Evolutionary conservation across 2,113 vertebrate genomes (phyloP).

Genomic region (Manacus vitellinus): DNA sequence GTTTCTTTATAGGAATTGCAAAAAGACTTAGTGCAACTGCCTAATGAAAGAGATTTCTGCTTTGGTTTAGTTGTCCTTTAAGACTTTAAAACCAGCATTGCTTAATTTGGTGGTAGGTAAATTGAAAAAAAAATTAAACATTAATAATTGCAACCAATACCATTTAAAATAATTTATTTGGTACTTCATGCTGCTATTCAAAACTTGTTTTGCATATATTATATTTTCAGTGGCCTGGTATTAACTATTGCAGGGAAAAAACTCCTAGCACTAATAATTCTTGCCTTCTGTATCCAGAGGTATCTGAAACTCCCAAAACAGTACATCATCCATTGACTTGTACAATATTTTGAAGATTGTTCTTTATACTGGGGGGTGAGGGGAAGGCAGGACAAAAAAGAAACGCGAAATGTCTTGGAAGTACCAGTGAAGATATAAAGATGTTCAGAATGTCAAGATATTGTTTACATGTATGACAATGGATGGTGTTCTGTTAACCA

Average conservation of each 20-base stretch:
- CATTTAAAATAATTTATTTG: slow-evolving; percentile 67
- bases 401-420: neutral
- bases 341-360: slow-evolving; percentile 45
- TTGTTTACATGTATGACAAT: slow-evolving; percentile 42
- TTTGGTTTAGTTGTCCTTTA: slow-evolving; percentile 77
- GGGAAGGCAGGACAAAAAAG: neutral
- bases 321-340: slow-evolving; percentile 62
- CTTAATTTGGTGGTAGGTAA: slow-evolving; percentile 71
- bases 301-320: slow-evolving; percentile 43
- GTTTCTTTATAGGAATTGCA: slow-evolving; percentile 52
- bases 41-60: slow-evolving; percentile 38
- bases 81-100: slow-evolving; percentile 74
- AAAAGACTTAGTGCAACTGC: slow-evolving; percentile 16
- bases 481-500: slow-evolving; percentile 72
- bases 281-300: slow-evolving; percentile 52
- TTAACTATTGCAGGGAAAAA: slow-evolving; percentile 67
- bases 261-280: slow-evolving; percentile 65
- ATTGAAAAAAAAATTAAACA: slow-evolving; percentile 16
- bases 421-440: neutral
- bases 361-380: neutral
- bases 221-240: slow-evolving; percentile 64
- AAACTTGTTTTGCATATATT: slow-evolving; percentile 56
- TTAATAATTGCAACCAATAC: slow-evolving; percentile 57
- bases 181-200: slow-evolving; percentile 46
- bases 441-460: slow-evolving; percentile 27